Conservation (phyloP, 2,113 vertebrate genomes). For the Peromyscus polionotus region DNA sequence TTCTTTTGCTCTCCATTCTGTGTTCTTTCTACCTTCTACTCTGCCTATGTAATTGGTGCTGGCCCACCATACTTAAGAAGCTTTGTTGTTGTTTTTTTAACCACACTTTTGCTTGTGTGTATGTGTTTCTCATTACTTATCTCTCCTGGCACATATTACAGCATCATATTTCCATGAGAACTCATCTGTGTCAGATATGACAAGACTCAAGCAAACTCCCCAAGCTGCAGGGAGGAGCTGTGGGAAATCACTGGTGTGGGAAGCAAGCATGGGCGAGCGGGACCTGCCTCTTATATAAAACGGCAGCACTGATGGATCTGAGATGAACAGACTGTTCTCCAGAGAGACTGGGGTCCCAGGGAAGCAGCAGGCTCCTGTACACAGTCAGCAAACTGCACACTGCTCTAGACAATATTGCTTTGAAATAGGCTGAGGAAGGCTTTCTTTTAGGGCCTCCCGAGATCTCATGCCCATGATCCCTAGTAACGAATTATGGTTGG, state of each 20-base stretch:
- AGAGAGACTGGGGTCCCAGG: background rate
- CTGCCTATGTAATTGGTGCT: background rate
- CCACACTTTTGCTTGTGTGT: too few relatives aligned
- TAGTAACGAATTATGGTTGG: conserved; percentile 4
- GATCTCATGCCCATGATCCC: background rate
- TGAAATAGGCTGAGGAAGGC: background rate
- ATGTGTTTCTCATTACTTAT: background rate
- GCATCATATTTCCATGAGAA: background rate
- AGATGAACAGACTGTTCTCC: background rate
- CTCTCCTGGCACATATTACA: conserved; percentile 23
- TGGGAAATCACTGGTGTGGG: background rate
- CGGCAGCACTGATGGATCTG: background rate
- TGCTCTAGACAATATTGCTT: background rate
- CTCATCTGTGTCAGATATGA: background rate
- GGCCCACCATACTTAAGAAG: background rate
- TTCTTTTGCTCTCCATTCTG: background rate
- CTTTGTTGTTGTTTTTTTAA: background rate
- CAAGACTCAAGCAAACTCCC: conserved; percentile 38
- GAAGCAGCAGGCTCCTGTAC: background rate
- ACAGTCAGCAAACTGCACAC: background rate
- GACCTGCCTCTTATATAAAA: background rate
- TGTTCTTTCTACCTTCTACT: background rate
- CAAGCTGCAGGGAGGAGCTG: accelerated
- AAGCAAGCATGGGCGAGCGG: background rate
- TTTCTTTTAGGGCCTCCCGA: background rate